A percentile compares a stretch with the other conserved stretches of the same genome.
These are phyloP conservation scores for Sapayoa aenigma DNA, from an alignment of 2,113 vertebrate genomes.

Conservation along the genomic window DNA sequence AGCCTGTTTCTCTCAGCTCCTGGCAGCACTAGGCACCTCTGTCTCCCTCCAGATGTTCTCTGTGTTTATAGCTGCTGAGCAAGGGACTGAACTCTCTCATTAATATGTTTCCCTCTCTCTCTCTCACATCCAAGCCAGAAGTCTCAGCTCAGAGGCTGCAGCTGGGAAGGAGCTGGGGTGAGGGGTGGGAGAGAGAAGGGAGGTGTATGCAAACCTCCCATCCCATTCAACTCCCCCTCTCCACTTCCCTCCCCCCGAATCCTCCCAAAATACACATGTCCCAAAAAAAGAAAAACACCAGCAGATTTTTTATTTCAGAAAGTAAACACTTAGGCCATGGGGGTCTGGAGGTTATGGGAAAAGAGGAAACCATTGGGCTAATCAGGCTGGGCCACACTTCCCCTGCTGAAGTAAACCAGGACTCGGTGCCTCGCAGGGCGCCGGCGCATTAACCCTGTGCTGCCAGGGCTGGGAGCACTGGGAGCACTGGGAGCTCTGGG, in stretches of 20 bases:
- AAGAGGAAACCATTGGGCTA: constrained; percentile 98
- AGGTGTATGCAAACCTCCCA: constrained; percentile 37
- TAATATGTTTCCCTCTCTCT: constrained; percentile 62
- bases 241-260: constrained; percentile 59
- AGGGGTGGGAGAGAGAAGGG: constrained; percentile 49
- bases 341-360: constrained; percentile 99
- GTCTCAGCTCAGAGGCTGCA: constrained; percentile 68
- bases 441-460: constrained; percentile 71
- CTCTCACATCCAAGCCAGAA: constrained; percentile 62
- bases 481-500: background rate
- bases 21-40: constrained; percentile 57
- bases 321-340: constrained; percentile 97
- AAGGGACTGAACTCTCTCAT: constrained; percentile 72
- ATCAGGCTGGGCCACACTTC: constrained; percentile 97
- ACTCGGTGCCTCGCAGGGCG: constrained; percentile 67
- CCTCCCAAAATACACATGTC: constrained; percentile 79
- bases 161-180: constrained; percentile 70
- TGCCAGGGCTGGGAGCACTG: constrained; percentile 39
- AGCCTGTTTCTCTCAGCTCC: constrained; percentile 62
- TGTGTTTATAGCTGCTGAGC: constrained; percentile 82
- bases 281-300: constrained; percentile 82
- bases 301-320: constrained; percentile 97
- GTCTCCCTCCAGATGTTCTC: constrained; percentile 76
- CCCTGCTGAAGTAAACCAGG: constrained; percentile 88
- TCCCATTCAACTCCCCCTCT: constrained; percentile 48